phyloP scores from a whole-genome alignment of 2,797 vertebrate species.

The Setipinna tenuifilis region DNA sequence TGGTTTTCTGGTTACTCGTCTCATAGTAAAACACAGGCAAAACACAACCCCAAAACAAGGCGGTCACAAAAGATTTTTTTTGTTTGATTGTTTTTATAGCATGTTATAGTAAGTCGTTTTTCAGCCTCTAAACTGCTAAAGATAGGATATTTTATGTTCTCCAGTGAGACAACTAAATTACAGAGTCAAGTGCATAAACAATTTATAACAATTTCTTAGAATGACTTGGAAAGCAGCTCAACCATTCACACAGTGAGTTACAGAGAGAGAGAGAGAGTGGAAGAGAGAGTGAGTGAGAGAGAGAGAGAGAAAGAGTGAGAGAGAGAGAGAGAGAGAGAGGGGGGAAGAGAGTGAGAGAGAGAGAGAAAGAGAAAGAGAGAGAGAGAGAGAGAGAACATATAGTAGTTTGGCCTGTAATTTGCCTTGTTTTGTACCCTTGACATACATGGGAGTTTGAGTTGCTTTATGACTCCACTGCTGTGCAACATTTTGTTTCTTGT shows the following conservation, averaged over 20 bases:
- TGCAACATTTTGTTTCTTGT: constrained; percentile 1
- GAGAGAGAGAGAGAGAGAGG: neutral
- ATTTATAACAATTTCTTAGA: constrained; percentile 35
- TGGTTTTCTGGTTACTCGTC: neutral
- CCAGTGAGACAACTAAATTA: constrained; percentile 44
- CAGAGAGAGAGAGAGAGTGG: neutral
- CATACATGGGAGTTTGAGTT: neutral
- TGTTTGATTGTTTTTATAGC: neutral
- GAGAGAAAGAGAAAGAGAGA: no score
- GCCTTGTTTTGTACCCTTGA: neutral
- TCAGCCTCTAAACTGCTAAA: constrained; percentile 7
- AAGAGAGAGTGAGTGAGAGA: neutral
- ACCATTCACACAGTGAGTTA: neutral
- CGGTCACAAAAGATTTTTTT: neutral
- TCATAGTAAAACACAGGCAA: neutral
- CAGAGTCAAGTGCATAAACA: constrained; percentile 28
- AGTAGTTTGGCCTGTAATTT: constrained; percentile 8
- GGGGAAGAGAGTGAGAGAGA: no score
- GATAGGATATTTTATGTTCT: constrained; percentile 15
- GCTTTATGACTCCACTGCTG: neutral
- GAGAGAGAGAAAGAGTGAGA: no score
- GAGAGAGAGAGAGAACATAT: neutral
- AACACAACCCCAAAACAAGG: neutral
- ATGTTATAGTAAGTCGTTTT: neutral
- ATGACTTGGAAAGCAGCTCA: neutral